These are phyloP conservation scores for Melanotaenia duboulayi DNA, from an alignment of 2,113 vertebrate genomes.

Conservation along the genomic window DNA sequence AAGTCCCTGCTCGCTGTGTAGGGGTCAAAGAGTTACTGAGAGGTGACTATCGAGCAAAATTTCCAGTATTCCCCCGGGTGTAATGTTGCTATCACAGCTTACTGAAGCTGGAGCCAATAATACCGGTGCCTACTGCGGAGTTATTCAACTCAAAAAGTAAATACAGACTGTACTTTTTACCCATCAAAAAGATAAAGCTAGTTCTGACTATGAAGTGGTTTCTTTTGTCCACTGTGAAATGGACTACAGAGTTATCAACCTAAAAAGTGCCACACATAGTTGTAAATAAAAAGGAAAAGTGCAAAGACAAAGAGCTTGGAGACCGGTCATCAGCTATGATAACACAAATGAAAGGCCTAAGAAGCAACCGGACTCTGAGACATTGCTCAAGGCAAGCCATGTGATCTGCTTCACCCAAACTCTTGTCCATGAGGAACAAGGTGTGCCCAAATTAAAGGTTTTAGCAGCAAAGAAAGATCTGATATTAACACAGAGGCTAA, in stretches of 20 bases:
- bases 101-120: neutral
- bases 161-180: neutral
- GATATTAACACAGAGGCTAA: slow-evolving; percentile 37
- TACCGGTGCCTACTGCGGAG: neutral
- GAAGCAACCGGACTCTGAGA: too few species aligned
- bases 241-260: neutral
- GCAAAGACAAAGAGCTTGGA: neutral
- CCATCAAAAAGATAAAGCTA: neutral
- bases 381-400: too few species aligned
- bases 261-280: neutral
- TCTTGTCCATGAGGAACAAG: neutral
- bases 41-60: too few species aligned
- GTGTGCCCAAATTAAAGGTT: slow-evolving; percentile 43
- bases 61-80: neutral
- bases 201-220: neutral
- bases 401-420: neutral
- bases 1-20: neutral
- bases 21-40: neutral
- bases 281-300: neutral
- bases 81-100: neutral
- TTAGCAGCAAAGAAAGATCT: slow-evolving; percentile 52
- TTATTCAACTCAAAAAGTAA: neutral
- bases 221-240: neutral
- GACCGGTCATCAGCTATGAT: too few species aligned
- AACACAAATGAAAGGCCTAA: neutral